A percentile compares a stretch with the other conserved stretches of the same genome.
These are phyloP conservation scores for Myotis brandtii DNA, from an alignment of 2,113 vertebrate genomes.

Conservation along the genomic window DNA sequence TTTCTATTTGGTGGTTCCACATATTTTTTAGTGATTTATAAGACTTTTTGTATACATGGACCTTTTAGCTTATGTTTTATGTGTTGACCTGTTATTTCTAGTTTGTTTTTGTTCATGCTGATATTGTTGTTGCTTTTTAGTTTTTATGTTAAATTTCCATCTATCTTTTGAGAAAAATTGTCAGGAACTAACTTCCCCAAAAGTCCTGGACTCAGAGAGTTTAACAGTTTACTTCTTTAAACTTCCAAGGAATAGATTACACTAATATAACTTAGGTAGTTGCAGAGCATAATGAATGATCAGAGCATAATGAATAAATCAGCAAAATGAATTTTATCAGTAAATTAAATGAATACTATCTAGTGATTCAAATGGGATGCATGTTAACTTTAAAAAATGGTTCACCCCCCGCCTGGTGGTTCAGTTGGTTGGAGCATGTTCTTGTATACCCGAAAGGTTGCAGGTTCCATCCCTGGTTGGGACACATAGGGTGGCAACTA, in stretches of 20 bases:
- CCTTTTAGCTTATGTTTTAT: background rate
- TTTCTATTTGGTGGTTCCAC: background rate
- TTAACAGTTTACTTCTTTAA: conserved; percentile 33
- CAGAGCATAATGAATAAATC: background rate
- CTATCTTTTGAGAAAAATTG: background rate
- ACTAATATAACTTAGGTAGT: conserved; percentile 1
- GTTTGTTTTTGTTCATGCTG: background rate
- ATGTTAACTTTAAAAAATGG: conserved; percentile 14
- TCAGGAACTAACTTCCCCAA: conserved; percentile 7
- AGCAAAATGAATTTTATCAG: conserved; percentile 38
- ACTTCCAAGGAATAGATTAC: background rate
- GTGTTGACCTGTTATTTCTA: background rate
- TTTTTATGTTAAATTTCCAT: conserved; percentile 43
- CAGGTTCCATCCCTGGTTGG: too few species aligned
- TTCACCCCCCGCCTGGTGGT: too few species aligned
- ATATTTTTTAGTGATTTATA: background rate
- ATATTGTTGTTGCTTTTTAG: background rate
- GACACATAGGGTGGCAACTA: too few species aligned
- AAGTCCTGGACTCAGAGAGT: background rate
- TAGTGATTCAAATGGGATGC: background rate
- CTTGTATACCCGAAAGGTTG: too few species aligned
- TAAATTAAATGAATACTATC: background rate
- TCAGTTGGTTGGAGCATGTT: too few species aligned
- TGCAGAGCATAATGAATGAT: background rate
- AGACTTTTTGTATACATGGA: background rate